These are phyloP conservation scores for Onthophagus sagittarius DNA, from an alignment of 2,888 invertebrate genomes.

Conservation along the genomic window DNA sequence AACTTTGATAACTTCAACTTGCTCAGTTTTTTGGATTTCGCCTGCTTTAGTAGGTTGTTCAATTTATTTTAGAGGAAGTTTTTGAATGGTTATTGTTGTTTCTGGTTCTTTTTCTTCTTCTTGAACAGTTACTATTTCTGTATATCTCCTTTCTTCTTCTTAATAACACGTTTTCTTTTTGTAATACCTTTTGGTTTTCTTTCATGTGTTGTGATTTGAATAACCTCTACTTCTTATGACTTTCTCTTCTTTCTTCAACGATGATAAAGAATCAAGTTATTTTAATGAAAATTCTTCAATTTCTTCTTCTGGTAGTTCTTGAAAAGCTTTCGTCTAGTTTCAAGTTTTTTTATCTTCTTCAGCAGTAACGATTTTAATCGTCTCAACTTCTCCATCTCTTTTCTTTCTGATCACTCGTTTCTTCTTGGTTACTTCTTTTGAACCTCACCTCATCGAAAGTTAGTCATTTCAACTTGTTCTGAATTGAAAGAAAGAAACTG, in stretches of 20 bases:
- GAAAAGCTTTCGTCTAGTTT: slow-evolving; percentile 43
- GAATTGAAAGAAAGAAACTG: too few relatives aligned
- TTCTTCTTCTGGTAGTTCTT: slow-evolving; percentile 25
- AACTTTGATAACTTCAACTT: slow-evolving; percentile 40
- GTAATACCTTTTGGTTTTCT: slow-evolving; percentile 38
- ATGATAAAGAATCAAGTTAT: slow-evolving; percentile 24
- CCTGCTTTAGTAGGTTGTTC: slow-evolving; percentile 27
- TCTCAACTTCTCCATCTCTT: slow-evolving; percentile 36
- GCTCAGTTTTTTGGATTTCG: slow-evolving; percentile 38
- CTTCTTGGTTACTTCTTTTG: slow-evolving; percentile 37
- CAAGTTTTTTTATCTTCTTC: slow-evolving; percentile 45
- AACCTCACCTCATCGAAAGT: slow-evolving; percentile 44
- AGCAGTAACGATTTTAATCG: slow-evolving; percentile 44
- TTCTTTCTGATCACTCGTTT: slow-evolving; percentile 35
- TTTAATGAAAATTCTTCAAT: slow-evolving; percentile 27
- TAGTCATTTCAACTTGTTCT: slow-evolving; percentile 36
- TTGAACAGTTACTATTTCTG: slow-evolving; percentile 44
- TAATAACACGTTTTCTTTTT: slow-evolving; percentile 42
- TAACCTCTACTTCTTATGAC: slow-evolving; percentile 40
- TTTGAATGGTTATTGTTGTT: slow-evolving; percentile 46
- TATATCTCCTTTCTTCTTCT: slow-evolving; percentile 39
- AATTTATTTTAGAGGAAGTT: slow-evolving; percentile 36
- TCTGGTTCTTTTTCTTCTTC: slow-evolving; percentile 45
- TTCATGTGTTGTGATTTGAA: slow-evolving; percentile 37
- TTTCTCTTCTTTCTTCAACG: slow-evolving; percentile 38